Base-by-base conservation (phyloP, 2,113 vertebrate species). In the Sebastes fasciatus region DNA sequence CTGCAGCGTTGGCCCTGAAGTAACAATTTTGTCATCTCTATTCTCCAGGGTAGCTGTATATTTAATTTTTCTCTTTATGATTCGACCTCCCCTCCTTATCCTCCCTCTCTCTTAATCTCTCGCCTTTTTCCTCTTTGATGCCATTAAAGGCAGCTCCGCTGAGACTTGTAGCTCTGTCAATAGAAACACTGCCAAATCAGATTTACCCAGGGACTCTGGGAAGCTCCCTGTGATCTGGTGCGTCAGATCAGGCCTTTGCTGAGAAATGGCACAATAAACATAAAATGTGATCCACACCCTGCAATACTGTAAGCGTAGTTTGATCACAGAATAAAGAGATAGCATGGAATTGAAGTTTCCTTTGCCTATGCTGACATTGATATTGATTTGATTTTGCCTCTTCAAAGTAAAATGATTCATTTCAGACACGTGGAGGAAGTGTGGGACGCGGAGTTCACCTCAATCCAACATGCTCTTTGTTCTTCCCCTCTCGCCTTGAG, bases 111-210 rank as follows among this genome's bases (percentile, higher is more conserved):
- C 34, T 34, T 34, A 34, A 34, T 34, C 34, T 34, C 43, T 70
- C 26, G 43, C 52, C 49, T 70, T 67, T 49, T 69, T 48, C 66
- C 34, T 74, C 76, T 88, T 79, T 88, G 86, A 85, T 83, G 74
- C 61, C 72, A 67, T 85, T 85, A 84, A 74, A 84, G 75, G 57
- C 68, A 48, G 61, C 78, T 70, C 86, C 6, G 3, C 43, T 7
- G 82, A 81, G 78, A 84, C 74, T 14, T 65, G 74, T 55, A 14
- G 58, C 82, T 88, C 79, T 65, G 78, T 84, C 74, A 84, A 70
- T 71, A 78, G 82, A 78, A 81, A 68, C 48, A 11, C 62, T 74
- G 78, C 78, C 79, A 79, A 75, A 82, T 83, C 76, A 77, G 67
- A 89, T 60, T 51, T 45, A 54, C 46, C 70, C 58, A 10, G 70